These are phyloP conservation scores for Phodopus roborovskii DNA, from an alignment of 2,113 vertebrate species.

Conservation along the genomic window DNA sequence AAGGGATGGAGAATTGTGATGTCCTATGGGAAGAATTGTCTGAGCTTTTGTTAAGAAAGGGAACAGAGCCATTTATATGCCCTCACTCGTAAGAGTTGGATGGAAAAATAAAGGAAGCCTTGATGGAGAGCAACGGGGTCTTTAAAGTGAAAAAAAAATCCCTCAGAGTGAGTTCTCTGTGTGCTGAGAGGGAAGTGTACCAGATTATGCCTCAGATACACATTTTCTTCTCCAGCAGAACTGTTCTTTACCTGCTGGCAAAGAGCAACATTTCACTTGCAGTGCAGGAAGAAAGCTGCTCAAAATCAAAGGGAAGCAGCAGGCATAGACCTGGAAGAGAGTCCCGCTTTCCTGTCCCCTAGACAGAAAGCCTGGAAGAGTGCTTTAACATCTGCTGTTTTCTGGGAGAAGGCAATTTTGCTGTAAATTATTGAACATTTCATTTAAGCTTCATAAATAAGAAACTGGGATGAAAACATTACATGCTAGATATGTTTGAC, in stretches of 20 bases:
- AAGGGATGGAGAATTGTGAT: not conserved
- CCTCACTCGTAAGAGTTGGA: not conserved
- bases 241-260: conserved; percentile 51
- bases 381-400: conserved; percentile 61
- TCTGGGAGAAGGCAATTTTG: conserved; percentile 60
- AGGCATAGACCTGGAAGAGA: conserved; percentile 47
- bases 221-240: conserved; percentile 40
- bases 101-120: conserved; percentile 22
- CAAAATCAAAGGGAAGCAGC: conserved; percentile 71
- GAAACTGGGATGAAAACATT: conserved; percentile 82
- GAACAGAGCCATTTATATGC: not conserved
- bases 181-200: not conserved
- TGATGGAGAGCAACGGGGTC: conserved; percentile 24
- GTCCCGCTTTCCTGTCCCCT: conserved; percentile 13
- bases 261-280: conserved; percentile 50
- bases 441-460: conserved; percentile 84
- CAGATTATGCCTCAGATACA: not conserved
- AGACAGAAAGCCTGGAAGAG: conserved; percentile 60
- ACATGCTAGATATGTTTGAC: conserved; percentile 78
- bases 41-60: conserved; percentile 20
- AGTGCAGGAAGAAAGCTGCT: conserved; percentile 60
- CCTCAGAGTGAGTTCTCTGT: not conserved
- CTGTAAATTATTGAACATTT: conserved; percentile 84
- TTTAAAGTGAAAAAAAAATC: conserved; percentile 7
- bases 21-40: conserved; percentile 19